phyloP scores from a whole-genome alignment of 2,888 invertebrate species.

The Ceramica pisi region DNA sequence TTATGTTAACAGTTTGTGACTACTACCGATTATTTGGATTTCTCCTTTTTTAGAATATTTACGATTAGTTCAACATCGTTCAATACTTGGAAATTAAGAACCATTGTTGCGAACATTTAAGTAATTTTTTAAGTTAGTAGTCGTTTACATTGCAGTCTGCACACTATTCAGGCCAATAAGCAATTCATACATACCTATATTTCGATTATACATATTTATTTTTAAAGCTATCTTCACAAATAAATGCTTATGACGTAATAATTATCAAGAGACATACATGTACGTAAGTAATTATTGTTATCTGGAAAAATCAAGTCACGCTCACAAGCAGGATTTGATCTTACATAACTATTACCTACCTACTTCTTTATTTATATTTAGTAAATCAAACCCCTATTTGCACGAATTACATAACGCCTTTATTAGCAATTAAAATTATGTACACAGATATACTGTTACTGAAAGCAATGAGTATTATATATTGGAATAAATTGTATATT shows the following conservation, averaged over 20 bases:
- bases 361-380: conserved; percentile 1
- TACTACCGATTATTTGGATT: conserved; percentile 32
- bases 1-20: conserved; percentile 53
- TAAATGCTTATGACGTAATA: conserved; percentile 36
- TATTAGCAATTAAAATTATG: conserved; percentile 11
- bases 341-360: conserved; percentile 14
- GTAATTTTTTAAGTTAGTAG: conserved; percentile 34
- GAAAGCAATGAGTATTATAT: conserved; percentile 10
- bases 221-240: conserved; percentile 41
- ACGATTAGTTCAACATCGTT: conserved; percentile 24
- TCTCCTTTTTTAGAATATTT: conserved; percentile 17
- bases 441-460: conserved; percentile 38
- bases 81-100: conserved; percentile 28
- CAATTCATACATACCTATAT: conserved; percentile 25
- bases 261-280: conserved; percentile 33
- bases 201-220: conserved; percentile 13
- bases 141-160: conserved; percentile 17
- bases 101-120: conserved; percentile 23
- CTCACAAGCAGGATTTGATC: conserved; percentile 26
- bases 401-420: conserved; percentile 20
- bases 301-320: conserved; percentile 14
- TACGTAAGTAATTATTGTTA: conserved; percentile 21
- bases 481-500: conserved; percentile 36
- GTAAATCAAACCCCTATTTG: conserved; percentile 13
- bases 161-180: conserved; percentile 39